These are phyloP conservation scores for Martes martes DNA, from an alignment of 2,113 vertebrate species.

Conservation along the genomic window DNA sequence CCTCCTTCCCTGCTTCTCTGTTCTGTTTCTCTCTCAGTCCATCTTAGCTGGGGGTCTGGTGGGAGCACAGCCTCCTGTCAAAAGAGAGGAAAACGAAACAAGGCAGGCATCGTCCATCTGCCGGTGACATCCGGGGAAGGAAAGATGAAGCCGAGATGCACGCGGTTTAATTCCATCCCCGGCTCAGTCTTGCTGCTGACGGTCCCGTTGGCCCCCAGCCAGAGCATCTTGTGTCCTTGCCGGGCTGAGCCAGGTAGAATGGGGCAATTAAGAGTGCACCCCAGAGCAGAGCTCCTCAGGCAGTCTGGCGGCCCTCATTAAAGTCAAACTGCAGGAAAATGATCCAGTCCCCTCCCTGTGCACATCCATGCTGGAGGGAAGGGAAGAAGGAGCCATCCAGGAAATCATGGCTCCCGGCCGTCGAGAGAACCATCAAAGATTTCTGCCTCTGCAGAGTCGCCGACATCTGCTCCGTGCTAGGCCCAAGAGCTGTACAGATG, in stretches of 20 bases:
- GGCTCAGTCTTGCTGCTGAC: conserved; percentile 64
- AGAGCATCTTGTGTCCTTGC: conserved; percentile 45
- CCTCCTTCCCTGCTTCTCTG: background rate
- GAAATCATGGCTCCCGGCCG: background rate
- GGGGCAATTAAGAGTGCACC: conserved; percentile 51
- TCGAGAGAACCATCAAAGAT: background rate
- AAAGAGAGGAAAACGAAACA: conserved; percentile 62
- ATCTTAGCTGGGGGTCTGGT: conserved; percentile 34
- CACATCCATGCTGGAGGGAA: background rate
- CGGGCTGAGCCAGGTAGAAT: conserved; percentile 65
- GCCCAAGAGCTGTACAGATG: background rate
- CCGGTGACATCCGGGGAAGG: conserved; percentile 69
- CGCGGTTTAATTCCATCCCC: conserved; percentile 61
- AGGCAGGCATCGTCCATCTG: conserved; percentile 76
- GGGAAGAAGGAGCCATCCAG: too few species aligned
- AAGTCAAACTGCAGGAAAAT: conserved; percentile 61
- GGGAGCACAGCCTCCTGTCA: conserved; percentile 58
- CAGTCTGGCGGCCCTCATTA: conserved; percentile 58
- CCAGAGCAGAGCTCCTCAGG: conserved; percentile 54
- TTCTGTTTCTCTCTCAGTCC: background rate
- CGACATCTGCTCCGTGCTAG: background rate
- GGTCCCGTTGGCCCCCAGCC: conserved; percentile 65
- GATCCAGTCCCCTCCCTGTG: background rate
- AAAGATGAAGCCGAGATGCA: conserved; percentile 52
- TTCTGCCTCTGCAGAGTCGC: background rate